Conservation (phyloP, 2,797 vertebrate species). For the Glyptemys insculpta region DNA sequence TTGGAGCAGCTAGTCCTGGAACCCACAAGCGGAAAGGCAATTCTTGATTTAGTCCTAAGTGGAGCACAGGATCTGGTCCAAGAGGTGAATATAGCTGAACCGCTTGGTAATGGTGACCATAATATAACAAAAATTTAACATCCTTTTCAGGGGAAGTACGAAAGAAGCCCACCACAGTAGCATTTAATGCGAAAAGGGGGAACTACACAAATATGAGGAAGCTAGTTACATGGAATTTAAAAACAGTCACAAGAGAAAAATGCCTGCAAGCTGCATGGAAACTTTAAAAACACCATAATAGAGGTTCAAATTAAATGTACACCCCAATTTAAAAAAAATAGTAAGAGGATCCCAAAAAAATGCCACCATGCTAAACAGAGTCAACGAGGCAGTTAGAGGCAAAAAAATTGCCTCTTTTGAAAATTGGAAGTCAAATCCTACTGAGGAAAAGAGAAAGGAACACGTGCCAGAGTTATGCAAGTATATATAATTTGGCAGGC, state of each 20-base stretch:
- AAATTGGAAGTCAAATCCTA: neutral
- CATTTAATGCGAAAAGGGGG: neutral
- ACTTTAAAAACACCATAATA: neutral
- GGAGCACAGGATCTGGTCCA: neutral
- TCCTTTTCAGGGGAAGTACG: neutral
- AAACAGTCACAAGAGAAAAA: neutral
- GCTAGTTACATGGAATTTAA: neutral
- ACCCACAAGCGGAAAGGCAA: neutral
- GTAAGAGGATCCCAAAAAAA: no score
- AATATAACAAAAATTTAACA: neutral
- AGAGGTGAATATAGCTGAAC: neutral
- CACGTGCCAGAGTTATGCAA: neutral
- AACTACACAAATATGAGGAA: neutral
- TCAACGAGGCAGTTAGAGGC: neutral
- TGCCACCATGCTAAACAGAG: neutral
- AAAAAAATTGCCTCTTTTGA: neutral
- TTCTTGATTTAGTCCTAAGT: neutral
- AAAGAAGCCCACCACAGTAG: neutral
- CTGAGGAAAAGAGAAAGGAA: neutral
- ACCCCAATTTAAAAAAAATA: neutral
- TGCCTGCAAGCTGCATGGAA: no score
- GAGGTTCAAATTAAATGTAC: neutral
- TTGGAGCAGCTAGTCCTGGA: neutral
- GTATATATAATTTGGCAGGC: neutral
- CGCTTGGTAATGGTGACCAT: neutral